Conservation (phyloP, 2,888 invertebrate genomes). For the Agrypnus murinus region DNA sequence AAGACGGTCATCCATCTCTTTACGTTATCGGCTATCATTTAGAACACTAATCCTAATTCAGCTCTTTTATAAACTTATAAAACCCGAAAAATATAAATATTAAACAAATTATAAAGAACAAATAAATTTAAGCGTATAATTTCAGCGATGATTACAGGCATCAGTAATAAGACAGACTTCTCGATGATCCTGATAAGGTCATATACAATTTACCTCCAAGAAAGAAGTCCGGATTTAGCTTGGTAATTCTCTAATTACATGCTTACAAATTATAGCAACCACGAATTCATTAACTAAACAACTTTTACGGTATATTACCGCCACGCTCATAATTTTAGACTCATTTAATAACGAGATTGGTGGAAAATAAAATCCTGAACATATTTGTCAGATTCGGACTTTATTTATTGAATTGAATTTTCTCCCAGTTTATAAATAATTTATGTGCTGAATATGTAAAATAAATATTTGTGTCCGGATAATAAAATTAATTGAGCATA, state of each 20-base stretch:
- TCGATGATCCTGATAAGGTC: constrained; percentile 8
- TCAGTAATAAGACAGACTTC: no score
- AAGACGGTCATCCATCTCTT: constrained; percentile 30
- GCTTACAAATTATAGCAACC: constrained; percentile 25
- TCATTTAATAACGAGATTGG: neutral
- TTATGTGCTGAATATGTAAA: no score
- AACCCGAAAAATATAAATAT: no score
- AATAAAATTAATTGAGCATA: no score
- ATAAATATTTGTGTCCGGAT: no score
- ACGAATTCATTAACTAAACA: constrained; percentile 17
- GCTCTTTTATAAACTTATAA: no score
- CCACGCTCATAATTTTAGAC: neutral
- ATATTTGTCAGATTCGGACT: neutral
- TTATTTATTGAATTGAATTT: no score
- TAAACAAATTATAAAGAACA: no score
- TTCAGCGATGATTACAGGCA: no score
- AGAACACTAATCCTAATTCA: neutral
- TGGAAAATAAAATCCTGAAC: constrained; percentile 2
- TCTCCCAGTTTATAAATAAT: no score
- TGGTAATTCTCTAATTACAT: constrained; percentile 29
- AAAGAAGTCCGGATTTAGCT: constrained; percentile 17
- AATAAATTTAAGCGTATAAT: no score
- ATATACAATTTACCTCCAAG: constrained; percentile 10
- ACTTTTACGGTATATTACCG: neutral
- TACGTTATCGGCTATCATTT: constrained; percentile 37